Base-by-base conservation (phyloP, 1,140 invertebrate genomes). In the Musca domestica region DNA sequence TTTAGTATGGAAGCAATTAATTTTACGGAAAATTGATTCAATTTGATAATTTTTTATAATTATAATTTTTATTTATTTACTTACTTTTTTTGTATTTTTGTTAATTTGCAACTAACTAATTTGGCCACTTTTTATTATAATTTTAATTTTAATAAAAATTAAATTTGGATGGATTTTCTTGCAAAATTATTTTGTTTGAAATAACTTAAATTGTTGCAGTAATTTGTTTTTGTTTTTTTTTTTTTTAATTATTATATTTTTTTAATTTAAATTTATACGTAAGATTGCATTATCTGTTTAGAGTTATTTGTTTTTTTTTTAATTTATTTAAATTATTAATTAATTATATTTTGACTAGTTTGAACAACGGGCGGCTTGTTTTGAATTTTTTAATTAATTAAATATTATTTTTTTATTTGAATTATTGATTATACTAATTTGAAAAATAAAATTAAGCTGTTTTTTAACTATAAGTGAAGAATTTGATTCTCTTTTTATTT, bases 351-450 rank as follows among this genome's bases (percentile, higher is more conserved):
- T 48, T 49, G 22, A 12, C n/a, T 65, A 65, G 34, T 52, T 52
- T 61, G 56, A 61, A 61, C 56, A 61, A 61, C 56, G 56, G 56
- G 56, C 27, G 27, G 56, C 56, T 61, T 58, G n/a, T n/a, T 58
- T 15, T 52, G n/a, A 64, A 20, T 64, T 47, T 6, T 61, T 47
- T 64, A 34, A 9, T 61, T 27, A 27, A n/a, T 61, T 34, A 61
- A 27, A 17, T 23, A 27, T 17, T n/a, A n/a, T n/a, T n/a, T n/a
- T n/a, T n/a, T 23, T 61, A 34, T 61, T 61, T 61, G n/a, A 27
- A 5, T 25, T 27, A 34, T 61, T 61, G 5, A 5, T 51, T 51
- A 51, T 15, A n/a, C 5, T 51, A 51, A 20, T 51, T 20, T 51
- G 5, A 10, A 19, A 51, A 27, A 27, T 27, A 56, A 56, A 56